Evolutionary conservation across 2,888 invertebrate species (phyloP).

Genomic region (Amphimallon solstitiale): DNA sequence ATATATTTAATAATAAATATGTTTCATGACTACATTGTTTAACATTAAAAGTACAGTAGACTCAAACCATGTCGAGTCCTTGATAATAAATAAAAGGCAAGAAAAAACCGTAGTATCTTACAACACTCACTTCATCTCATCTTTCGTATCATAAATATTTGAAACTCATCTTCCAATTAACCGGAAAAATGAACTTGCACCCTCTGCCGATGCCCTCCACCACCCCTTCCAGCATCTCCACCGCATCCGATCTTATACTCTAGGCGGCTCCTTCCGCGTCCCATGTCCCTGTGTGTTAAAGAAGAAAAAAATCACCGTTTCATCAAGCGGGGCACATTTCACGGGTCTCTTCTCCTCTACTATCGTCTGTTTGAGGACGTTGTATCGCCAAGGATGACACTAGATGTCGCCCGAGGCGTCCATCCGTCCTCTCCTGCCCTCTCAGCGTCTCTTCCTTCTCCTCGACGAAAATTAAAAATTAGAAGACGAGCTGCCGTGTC

Average conservation of each 20-base stretch:
- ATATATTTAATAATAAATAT: too few species aligned
- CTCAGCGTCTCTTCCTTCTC: neutral
- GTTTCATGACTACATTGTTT: too few species aligned
- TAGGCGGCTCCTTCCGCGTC: too few species aligned
- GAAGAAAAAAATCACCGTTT: conserved; percentile 23
- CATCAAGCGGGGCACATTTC: neutral
- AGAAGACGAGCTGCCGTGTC: conserved; percentile 30
- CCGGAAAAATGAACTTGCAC: conserved; percentile 13
- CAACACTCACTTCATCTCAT: neutral
- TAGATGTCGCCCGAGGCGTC: conserved; percentile 31
- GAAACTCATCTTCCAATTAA: conserved; percentile 33
- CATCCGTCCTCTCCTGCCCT: neutral
- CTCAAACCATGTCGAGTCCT: too few species aligned
- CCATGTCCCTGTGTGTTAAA: too few species aligned
- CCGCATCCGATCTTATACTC: too few species aligned
- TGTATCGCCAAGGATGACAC: conserved; percentile 12
- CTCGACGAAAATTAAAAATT: conserved; percentile 31
- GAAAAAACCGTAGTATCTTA: too few species aligned
- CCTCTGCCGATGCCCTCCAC: too few species aligned
- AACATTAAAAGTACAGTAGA: too few species aligned
- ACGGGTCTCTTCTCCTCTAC: neutral
- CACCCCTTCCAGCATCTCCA: too few species aligned
- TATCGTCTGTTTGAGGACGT: neutral
- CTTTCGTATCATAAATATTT: conserved; percentile 29
- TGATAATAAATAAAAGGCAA: too few species aligned